Evolutionary conservation across 2,797 vertebrate species (phyloP).

Genomic region (Diplodus puntazzo): DNA sequence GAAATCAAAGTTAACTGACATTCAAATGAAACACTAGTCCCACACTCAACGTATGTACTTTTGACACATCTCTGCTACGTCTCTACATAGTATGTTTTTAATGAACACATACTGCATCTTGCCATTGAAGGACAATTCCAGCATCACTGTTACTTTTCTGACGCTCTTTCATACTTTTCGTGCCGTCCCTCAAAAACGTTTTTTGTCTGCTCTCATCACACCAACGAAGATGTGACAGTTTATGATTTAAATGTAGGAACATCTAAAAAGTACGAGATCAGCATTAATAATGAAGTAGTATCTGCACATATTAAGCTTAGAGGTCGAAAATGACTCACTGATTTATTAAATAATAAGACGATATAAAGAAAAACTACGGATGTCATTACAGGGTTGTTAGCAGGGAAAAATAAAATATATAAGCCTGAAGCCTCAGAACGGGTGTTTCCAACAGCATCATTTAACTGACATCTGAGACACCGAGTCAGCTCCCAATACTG

Average conservation of each 20-base stretch:
- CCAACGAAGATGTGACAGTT: neutral
- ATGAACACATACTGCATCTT: neutral
- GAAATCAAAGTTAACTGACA: neutral
- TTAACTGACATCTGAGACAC: neutral
- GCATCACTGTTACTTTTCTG: neutral
- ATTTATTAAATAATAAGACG: neutral
- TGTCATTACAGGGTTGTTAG: neutral
- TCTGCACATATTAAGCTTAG: neutral
- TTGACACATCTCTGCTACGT: conserved; percentile 19
- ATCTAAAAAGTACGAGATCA: neutral
- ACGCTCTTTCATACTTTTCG: neutral
- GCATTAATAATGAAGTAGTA: neutral
- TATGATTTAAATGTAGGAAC: neutral
- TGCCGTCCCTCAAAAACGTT: neutral
- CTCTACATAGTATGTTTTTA: neutral
- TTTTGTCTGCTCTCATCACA: neutral
- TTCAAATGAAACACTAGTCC: neutral
- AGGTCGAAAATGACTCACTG: neutral
- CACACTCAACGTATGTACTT: neutral
- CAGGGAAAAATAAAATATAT: neutral
- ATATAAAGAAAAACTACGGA: neutral
- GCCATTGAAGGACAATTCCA: neutral
- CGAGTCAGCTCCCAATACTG: neutral
- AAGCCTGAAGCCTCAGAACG: neutral
- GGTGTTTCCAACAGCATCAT: neutral